Conservation (phyloP, 2,797 vertebrate genomes). For the Sebastes trivittatus region DNA sequence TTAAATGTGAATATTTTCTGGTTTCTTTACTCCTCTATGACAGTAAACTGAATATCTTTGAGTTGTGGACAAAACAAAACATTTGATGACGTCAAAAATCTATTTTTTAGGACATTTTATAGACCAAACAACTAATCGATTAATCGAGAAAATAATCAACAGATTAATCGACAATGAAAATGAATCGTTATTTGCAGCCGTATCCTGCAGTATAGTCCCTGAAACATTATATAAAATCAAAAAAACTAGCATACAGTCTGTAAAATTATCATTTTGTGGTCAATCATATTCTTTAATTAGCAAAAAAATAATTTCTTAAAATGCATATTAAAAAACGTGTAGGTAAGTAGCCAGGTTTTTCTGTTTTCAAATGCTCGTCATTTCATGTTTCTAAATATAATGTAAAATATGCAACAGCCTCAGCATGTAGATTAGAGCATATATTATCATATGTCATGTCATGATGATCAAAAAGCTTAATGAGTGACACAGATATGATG, state of each 20-base stretch:
- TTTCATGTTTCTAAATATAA: constrained; percentile 37
- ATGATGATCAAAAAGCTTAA: constrained; percentile 72
- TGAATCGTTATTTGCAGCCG: accelerated
- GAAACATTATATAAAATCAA: neutral
- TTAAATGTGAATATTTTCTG: too few species aligned
- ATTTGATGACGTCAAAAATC: too few species aligned
- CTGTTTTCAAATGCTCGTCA: constrained; percentile 12
- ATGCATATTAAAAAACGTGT: neutral
- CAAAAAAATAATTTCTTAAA: neutral
- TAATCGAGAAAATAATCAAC: accelerated
- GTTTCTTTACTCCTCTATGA: too few species aligned
- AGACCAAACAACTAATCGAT: too few species aligned
- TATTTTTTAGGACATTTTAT: too few species aligned
- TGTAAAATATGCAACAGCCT: constrained; percentile 60
- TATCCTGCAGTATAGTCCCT: too few species aligned
- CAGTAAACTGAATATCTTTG: too few species aligned
- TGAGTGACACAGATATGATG: constrained; percentile 76
- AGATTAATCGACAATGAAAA: too few species aligned
- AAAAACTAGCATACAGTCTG: neutral
- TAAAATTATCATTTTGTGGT: neutral
- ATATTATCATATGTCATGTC: constrained; percentile 71
- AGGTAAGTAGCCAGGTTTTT: constrained; percentile 1
- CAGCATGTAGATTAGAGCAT: constrained; percentile 49
- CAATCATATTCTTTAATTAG: neutral
- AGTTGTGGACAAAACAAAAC: too few species aligned